Evolutionary conservation across 2,113 vertebrate species (phyloP).

Genomic region (Chauna torquata): DNA sequence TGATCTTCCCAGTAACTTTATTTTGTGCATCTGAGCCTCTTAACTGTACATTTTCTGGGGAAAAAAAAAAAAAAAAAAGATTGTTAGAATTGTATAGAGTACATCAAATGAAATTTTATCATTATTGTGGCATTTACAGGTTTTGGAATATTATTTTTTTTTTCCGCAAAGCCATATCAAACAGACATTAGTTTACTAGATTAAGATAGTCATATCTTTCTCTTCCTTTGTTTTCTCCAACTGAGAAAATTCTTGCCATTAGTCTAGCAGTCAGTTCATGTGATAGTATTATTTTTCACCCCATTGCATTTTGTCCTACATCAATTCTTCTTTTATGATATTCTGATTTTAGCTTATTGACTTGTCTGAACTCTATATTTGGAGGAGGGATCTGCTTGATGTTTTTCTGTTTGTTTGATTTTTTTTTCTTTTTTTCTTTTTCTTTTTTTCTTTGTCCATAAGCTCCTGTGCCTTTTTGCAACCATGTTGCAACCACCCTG

Average conservation of each 20-base stretch:
- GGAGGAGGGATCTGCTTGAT: background rate
- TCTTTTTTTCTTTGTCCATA: background rate
- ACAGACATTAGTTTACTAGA: background rate
- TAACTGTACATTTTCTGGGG: background rate
- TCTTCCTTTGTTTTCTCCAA: background rate
- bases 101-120: background rate
- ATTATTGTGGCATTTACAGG: background rate
- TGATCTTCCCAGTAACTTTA: background rate
- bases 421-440: background rate
- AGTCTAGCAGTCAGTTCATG: background rate
- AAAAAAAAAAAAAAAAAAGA: background rate
- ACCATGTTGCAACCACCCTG: background rate
- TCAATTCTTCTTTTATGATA: background rate
- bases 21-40: background rate
- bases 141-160: background rate
- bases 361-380: background rate
- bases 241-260: background rate
- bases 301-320: background rate
- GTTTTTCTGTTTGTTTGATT: background rate
- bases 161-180: background rate
- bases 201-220: background rate
- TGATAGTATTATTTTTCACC: background rate
- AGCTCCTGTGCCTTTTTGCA: background rate
- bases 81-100: background rate
- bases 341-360: background rate